Percentiles rank a stretch among this genome's conserved stretches.
Evolutionary conservation across 2,113 vertebrate genomes (phyloP).

Genomic region (Sciurus niger): DNA sequence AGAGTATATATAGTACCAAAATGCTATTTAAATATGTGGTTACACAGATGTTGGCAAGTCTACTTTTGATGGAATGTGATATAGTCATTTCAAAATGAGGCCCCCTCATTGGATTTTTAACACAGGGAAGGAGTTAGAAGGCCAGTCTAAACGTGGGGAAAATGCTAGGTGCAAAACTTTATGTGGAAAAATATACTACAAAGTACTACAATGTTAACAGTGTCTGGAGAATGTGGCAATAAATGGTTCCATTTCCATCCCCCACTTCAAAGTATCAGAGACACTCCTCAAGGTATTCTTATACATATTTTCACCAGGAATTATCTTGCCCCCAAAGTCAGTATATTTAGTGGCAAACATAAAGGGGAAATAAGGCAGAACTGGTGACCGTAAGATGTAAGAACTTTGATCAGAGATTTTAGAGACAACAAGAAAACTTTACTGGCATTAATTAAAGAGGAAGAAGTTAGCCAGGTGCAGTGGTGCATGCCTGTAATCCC

Average conservation of each 20-base stretch:
- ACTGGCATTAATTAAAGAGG: background rate
- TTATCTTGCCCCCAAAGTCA: background rate
- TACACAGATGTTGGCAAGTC: background rate
- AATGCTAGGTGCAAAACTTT: background rate
- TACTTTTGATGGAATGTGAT: rapidly evolving
- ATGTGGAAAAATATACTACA: background rate
- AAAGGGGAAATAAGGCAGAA: background rate
- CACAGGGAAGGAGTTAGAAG: background rate
- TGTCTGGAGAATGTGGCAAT: background rate
- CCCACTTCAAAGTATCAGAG: background rate
- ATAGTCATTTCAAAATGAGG: no score
- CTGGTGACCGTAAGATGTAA: background rate
- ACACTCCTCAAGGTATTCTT: background rate
- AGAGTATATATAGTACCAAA: background rate
- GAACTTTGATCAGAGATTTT: background rate
- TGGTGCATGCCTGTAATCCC: no score
- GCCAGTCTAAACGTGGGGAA: background rate
- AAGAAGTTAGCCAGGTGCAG: background rate
- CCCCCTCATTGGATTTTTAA: background rate
- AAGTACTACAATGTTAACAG: background rate
- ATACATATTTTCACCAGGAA: background rate
- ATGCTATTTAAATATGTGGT: background rate
- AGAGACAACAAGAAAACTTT: background rate
- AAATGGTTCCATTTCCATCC: background rate
- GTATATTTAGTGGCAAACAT: background rate